Percentiles rank a stretch among this genome's conserved stretches.
Conservation (phyloP, 2,888 invertebrate species). For the Agonopterix arenella region DNA sequence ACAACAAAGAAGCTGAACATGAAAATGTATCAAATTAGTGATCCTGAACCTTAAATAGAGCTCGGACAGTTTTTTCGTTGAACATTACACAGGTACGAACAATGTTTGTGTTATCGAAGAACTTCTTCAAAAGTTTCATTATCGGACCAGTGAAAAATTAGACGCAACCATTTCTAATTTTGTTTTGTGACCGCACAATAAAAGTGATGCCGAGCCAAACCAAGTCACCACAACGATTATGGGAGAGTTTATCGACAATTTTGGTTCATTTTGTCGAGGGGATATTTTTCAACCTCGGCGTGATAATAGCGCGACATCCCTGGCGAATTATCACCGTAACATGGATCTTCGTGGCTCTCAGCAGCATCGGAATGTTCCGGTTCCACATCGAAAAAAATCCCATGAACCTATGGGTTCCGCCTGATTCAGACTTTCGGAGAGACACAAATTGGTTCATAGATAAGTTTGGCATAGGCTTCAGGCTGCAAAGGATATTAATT, state of each 20-base stretch:
- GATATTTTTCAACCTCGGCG: conserved; percentile 77
- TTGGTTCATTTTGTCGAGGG: conserved; percentile 61
- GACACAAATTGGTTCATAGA: conserved; percentile 85
- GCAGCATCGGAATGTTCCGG: conserved; percentile 77
- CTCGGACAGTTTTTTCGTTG: too few species aligned
- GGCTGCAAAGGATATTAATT: conserved; percentile 78
- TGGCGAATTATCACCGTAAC: conserved; percentile 77
- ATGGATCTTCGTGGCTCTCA: conserved; percentile 73
- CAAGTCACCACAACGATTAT: conserved; percentile 54
- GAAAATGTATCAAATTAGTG: too few species aligned
- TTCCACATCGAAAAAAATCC: conserved; percentile 86
- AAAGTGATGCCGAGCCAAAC: conserved; percentile 44
- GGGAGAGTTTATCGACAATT: conserved; percentile 57
- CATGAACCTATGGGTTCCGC: conserved; percentile 85
- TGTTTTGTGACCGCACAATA: neutral
- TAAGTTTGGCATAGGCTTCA: conserved; percentile 79
- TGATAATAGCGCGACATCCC: conserved; percentile 77
- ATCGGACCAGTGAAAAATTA: too few species aligned
- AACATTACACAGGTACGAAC: too few species aligned
- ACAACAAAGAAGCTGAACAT: too few species aligned
- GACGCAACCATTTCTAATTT: too few species aligned
- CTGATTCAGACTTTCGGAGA: conserved; percentile 80
- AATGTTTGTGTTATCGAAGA: too few species aligned
- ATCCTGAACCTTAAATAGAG: too few species aligned
- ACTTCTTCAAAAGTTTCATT: too few species aligned